phyloP scores from a whole-genome alignment of 1,140 invertebrate genomes.

The Lordiphosa clarofinis region DNA sequence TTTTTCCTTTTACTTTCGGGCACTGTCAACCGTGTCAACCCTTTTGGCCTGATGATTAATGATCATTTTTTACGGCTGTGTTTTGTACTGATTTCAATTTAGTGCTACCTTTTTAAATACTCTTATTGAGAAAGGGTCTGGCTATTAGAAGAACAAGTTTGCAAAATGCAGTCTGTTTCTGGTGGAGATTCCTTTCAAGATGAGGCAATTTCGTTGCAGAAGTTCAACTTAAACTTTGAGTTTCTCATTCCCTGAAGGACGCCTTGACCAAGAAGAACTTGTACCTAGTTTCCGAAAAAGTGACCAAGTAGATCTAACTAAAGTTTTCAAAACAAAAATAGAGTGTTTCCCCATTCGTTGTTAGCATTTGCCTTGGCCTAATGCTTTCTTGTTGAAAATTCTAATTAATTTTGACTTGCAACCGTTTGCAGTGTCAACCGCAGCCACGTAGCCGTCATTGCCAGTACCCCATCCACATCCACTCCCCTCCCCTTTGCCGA shows the following conservation, averaged over 20 bases:
- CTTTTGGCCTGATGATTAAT: conserved; percentile 68
- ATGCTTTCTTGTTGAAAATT: conserved; percentile 55
- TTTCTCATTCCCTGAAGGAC: too few species aligned
- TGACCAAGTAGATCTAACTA: too few species aligned
- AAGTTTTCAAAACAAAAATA: not conserved
- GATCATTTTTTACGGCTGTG: conserved; percentile 58
- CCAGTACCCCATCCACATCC: conserved; percentile 4
- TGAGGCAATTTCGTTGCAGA: too few species aligned
- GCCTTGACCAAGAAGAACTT: too few species aligned
- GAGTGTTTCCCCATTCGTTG: conserved; percentile 2
- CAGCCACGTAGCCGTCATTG: conserved; percentile 48
- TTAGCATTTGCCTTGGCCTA: not conserved
- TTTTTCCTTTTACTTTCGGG: conserved; percentile 31
- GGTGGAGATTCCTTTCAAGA: too few species aligned
- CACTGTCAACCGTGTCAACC: conserved; percentile 63
- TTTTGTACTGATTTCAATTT: conserved; percentile 75
- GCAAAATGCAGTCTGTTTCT: too few species aligned
- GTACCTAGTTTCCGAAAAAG: too few species aligned
- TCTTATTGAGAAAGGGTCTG: not conserved
- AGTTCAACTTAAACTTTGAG: too few species aligned
- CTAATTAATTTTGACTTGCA: conserved; percentile 78
- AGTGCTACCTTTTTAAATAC: conserved; percentile 25
- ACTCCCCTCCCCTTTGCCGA: conserved; percentile 2
- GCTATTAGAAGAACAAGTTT: not conserved
- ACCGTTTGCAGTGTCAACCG: conserved; percentile 70